A percentile compares a stretch with the other conserved stretches of the same genome.
phyloP scores from a whole-genome alignment of 2,113 vertebrate species.

The Mandrillus leucophaeus region DNA sequence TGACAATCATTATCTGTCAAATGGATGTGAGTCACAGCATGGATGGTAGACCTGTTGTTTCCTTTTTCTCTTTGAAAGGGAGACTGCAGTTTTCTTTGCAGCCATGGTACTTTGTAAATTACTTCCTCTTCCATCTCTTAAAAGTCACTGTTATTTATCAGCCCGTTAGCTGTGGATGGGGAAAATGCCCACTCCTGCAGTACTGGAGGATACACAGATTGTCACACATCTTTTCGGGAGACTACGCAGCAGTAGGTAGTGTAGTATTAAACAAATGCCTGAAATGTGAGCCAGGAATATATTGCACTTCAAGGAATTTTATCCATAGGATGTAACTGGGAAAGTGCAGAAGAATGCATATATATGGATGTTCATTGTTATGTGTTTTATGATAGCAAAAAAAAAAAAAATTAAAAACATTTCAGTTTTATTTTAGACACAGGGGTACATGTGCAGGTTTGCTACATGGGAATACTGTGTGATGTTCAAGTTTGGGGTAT shows the following conservation, averaged over 20 bases:
- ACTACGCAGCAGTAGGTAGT: fast-evolving
- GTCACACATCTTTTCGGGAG: not conserved
- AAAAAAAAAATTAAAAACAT: too few relatives aligned
- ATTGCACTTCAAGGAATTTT: fast-evolving
- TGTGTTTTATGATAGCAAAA: not conserved
- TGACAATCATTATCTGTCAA: not conserved
- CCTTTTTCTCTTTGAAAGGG: not conserved
- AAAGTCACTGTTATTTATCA: not conserved
- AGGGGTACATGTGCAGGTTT: too few relatives aligned
- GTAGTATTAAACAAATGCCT: too few relatives aligned
- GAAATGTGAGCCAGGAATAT: not conserved
- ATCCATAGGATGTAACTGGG: not conserved
- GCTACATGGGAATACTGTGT: too few relatives aligned
- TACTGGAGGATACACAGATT: fast-evolving
- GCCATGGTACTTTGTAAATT: too few relatives aligned
- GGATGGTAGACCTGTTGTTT: fast-evolving
- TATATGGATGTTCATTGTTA: fast-evolving
- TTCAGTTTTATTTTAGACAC: too few relatives aligned
- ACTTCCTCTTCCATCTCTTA: fast-evolving
- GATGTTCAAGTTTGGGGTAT: too few relatives aligned
- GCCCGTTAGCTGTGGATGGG: not conserved
- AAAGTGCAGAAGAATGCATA: fast-evolving
- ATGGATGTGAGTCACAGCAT: fast-evolving
- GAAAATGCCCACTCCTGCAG: fast-evolving
- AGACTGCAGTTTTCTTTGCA: not conserved